A percentile compares a stretch with the other conserved stretches of the same genome.
phyloP scores from a whole-genome alignment of 1,140 invertebrate genomes.

The Brachionus calyciflorus region DNA sequence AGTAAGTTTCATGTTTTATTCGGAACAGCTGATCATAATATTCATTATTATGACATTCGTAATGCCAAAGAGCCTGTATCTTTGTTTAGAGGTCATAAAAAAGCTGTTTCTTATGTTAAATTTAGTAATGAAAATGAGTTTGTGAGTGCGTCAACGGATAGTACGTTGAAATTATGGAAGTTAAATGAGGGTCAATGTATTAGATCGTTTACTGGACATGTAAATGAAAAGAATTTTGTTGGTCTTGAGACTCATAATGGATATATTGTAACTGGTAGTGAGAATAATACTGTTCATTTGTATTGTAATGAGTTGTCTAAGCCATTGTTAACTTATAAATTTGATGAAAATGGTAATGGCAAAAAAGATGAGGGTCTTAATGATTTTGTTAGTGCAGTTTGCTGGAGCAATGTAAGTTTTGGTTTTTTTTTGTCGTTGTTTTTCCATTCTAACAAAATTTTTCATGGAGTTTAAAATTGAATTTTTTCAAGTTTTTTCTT shows the following conservation, averaged over 20 bases:
- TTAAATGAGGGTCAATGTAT: constrained; percentile 76
- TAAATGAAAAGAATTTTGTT: constrained; percentile 46
- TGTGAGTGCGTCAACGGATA: constrained; percentile 91
- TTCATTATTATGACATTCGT: constrained; percentile 90
- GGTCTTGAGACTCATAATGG: constrained; percentile 90
- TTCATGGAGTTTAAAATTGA: neutral
- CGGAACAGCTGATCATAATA: constrained; percentile 91
- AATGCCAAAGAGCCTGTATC: constrained; percentile 77
- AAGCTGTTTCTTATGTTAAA: constrained; percentile 93
- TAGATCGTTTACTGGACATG: constrained; percentile 55
- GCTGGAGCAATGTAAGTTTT: constrained; percentile 71
- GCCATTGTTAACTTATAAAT: constrained; percentile 81
- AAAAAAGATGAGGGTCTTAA: constrained; percentile 75
- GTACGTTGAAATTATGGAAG: constrained; percentile 88
- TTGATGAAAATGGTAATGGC: constrained; percentile 71
- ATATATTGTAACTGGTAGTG: constrained; percentile 89
- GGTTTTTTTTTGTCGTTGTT: too few relatives aligned
- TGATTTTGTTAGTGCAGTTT: constrained; percentile 92
- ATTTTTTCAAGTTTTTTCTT: neutral
- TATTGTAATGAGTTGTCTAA: constrained; percentile 87
- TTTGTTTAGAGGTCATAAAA: constrained; percentile 84
- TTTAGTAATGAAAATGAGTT: constrained; percentile 84
- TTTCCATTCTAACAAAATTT: constrained; percentile 17
- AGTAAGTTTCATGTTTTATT: constrained; percentile 82
- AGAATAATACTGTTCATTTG: constrained; percentile 88